Percentiles rank a stretch among this genome's conserved stretches.
phyloP scores from a whole-genome alignment of 23 tunicate species.

The Halocynthia aurantium region DNA sequence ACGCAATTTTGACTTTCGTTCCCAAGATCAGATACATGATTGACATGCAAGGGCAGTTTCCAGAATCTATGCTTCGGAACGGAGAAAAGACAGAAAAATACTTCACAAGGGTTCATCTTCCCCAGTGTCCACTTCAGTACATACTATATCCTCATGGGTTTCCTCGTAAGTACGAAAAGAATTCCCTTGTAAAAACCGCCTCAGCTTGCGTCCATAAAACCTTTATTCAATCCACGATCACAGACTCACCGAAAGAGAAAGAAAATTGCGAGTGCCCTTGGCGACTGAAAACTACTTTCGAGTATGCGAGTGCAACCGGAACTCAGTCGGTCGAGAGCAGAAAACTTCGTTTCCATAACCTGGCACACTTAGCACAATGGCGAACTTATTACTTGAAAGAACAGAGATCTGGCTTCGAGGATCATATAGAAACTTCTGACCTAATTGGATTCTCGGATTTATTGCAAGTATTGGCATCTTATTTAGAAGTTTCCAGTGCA shows the following conservation, averaged over 20 bases:
- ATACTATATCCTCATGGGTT: neutral
- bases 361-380: slow-evolving; percentile 5
- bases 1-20: neutral
- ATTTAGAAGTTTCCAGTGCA: no score
- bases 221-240: neutral
- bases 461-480: neutral
- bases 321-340: neutral
- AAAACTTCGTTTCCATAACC: neutral
- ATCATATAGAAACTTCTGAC: neutral
- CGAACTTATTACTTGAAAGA: neutral
- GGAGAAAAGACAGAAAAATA: slow-evolving; percentile 7
- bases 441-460: neutral
- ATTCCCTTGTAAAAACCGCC: neutral
- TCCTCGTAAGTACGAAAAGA: neutral
- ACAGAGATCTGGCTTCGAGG: neutral
- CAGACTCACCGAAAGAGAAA: neutral
- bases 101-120: neutral
- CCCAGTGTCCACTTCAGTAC: neutral
- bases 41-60: slow-evolving; percentile 4
- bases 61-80: neutral
- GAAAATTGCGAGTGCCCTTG: neutral
- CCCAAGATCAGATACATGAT: neutral
- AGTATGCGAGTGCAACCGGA: slow-evolving; percentile 4
- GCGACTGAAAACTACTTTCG: neutral
- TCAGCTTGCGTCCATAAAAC: neutral